Conservation (phyloP, 2,888 invertebrate genomes). For the Clitarchus hookeri region DNA sequence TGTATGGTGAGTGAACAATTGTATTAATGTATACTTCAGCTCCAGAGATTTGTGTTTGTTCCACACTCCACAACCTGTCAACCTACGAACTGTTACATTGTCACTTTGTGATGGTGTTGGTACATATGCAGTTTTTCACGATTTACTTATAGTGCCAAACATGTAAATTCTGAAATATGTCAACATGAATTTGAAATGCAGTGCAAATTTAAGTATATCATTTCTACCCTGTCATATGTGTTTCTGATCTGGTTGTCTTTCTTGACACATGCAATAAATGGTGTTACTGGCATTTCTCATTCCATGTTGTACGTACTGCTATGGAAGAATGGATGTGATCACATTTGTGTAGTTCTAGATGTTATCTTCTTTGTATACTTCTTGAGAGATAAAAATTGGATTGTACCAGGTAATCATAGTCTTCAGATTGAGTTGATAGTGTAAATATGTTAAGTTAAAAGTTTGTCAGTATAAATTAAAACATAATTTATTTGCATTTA, state of each 20-base stretch:
- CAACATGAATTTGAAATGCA: slow-evolving; percentile 7
- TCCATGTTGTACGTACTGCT: background rate
- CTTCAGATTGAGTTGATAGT: background rate
- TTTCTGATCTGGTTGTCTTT: background rate
- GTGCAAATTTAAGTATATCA: background rate
- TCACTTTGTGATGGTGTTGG: background rate
- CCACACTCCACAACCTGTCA: background rate
- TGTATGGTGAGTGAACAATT: background rate
- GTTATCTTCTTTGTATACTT: background rate
- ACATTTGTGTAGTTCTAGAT: background rate
- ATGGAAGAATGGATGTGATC: background rate
- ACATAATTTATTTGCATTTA: background rate
- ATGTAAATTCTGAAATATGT: background rate
- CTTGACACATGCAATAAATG: background rate
- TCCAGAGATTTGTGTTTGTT: background rate
- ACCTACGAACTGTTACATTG: no score
- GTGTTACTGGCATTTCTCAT: background rate
- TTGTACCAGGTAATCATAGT: background rate
- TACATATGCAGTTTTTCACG: background rate
- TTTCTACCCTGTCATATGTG: background rate
- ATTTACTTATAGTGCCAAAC: background rate
- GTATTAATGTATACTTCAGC: background rate
- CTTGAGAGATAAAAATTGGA: background rate
- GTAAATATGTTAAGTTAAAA: background rate
- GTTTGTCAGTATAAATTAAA: background rate